These are phyloP conservation scores for Rhabdomys pumilio DNA, from an alignment of 2,797 vertebrate genomes.

Conservation along the genomic window DNA sequence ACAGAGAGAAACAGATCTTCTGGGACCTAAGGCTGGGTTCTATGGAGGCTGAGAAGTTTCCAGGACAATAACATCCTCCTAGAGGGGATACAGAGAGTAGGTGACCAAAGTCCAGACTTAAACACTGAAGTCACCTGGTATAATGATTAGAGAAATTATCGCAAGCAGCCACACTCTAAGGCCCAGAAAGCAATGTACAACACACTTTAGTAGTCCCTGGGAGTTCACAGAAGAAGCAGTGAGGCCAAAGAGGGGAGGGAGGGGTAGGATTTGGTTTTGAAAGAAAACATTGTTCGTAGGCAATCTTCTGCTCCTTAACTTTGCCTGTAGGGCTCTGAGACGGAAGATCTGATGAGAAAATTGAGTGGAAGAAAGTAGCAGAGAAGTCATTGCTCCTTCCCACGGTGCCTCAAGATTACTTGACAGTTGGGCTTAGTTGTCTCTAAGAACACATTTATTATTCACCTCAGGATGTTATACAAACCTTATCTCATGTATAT, in stretches of 20 bases:
- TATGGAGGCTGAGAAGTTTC: background rate
- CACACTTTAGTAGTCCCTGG: background rate
- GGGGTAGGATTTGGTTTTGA: background rate
- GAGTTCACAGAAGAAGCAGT: background rate
- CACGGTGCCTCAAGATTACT: background rate
- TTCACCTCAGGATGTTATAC: background rate
- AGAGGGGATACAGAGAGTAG: background rate
- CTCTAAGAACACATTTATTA: background rate
- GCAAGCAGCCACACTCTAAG: background rate
- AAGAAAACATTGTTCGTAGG: background rate
- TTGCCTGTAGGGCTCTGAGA: background rate
- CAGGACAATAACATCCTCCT: background rate
- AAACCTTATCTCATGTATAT: background rate
- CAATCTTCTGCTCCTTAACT: background rate
- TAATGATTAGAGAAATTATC: background rate
- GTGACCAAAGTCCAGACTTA: background rate
- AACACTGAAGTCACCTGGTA: background rate
- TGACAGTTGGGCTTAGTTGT: background rate
- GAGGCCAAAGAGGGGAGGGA: background rate
- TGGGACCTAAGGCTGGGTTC: background rate
- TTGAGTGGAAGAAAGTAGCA: background rate
- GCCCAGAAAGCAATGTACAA: background rate
- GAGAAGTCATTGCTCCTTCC: background rate
- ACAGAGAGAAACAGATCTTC: background rate
- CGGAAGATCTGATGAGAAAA: background rate